These are phyloP conservation scores for Hydrotaea diabolus DNA, from an alignment of 2,888 invertebrate genomes.

Conservation along the genomic window DNA sequence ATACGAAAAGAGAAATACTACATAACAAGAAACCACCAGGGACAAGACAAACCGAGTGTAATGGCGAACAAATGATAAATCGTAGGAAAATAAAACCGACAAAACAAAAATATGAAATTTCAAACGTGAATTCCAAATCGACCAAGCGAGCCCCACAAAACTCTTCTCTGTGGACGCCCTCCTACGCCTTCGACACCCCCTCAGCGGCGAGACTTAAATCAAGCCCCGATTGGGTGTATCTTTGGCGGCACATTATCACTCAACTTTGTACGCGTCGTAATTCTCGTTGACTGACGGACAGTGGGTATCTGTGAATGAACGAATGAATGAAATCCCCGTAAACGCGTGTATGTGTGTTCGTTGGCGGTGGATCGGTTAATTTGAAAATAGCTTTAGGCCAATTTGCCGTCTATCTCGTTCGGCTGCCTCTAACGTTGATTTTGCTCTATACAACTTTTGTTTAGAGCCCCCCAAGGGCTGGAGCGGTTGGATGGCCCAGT, in stretches of 20 bases:
- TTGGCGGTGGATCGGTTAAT: conserved; percentile 1
- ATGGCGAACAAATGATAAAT: conserved; percentile 46
- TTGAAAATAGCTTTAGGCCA: conserved; percentile 23
- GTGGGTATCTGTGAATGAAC: neutral
- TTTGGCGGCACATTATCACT: neutral
- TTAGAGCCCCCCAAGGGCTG: neutral
- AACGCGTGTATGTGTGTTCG: no score
- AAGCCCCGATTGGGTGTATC: neutral
- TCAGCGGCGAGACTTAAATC: no score
- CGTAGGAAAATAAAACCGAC: neutral
- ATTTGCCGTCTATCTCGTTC: neutral
- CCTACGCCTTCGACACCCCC: no score
- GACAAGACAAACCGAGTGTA: neutral
- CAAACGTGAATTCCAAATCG: neutral
- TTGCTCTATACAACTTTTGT: neutral
- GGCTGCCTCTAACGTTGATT: neutral
- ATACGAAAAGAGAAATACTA: neutral
- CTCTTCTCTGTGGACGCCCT: neutral
- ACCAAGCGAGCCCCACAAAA: neutral
- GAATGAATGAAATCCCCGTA: conserved; percentile 17
- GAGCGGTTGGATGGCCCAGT: neutral
- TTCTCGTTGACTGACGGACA: neutral
- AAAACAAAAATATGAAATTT: conserved; percentile 16
- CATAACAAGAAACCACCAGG: neutral
- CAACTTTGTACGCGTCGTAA: no score